Conservation (phyloP, 2,113 vertebrate species). For the Zapornia atra region DNA sequence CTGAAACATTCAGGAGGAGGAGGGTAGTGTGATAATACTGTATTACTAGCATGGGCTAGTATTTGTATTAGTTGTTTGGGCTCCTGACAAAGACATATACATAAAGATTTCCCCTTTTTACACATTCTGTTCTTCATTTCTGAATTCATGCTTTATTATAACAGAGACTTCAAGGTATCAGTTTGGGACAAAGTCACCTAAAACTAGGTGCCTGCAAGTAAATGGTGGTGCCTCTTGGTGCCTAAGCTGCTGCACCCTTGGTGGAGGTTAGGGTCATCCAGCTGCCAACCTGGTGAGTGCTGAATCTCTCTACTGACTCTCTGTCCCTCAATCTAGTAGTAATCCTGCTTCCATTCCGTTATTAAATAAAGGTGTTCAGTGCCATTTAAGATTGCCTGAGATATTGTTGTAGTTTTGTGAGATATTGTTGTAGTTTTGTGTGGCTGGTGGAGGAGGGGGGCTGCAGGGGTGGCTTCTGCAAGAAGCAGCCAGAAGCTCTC, state of each 20-base stretch:
- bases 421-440: background rate
- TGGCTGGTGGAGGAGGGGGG: too few species aligned
- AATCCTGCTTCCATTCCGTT: background rate
- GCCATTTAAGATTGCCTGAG: background rate
- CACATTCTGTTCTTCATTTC: background rate
- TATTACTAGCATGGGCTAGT: background rate
- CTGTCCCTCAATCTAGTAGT: background rate
- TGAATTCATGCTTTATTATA: background rate
- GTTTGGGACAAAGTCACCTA: background rate
- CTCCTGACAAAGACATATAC: background rate
- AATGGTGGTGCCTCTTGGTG: background rate
- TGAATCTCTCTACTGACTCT: background rate
- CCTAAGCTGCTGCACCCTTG: background rate
- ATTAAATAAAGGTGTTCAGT: background rate
- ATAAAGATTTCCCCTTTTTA: background rate
- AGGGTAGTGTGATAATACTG: too few species aligned
- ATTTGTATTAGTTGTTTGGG: background rate
- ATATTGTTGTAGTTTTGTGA: background rate
- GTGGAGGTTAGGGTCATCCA: background rate
- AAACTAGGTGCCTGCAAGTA: background rate
- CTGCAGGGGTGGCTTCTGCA: too few species aligned
- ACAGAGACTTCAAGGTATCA: background rate
- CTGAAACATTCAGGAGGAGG: background rate
- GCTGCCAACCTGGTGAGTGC: background rate
- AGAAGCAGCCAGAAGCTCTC: too few species aligned